Evolutionary conservation across 1,140 invertebrate species (phyloP), one percentile per base, ranked within the genome.

Genomic region (Aleiodes sp.): DNA sequence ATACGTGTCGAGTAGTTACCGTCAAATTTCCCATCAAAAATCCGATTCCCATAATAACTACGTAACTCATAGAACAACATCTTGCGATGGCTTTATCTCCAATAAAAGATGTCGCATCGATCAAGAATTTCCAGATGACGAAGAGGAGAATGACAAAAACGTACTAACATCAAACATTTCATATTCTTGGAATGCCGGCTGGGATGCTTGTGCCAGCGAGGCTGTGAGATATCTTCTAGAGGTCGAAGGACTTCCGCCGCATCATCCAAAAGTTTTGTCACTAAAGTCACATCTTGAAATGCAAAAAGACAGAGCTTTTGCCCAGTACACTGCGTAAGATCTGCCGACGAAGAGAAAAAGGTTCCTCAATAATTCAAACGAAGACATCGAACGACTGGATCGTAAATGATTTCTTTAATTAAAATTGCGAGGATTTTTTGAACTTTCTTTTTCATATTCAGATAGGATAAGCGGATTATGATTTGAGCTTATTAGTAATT

Each of bases 261-360:
- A 82, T 69, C 82, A 86, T 77, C 83, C 84, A 6, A 83, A 82
- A 1, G 79, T 86, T 39, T 19, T 84, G 1, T 82, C 81, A 2
- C 80, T 86, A 75, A 84, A 82, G 64, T 79, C 70, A 65, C 81
- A 86, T 61, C 74, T 86, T 31, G 75, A 82, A 4, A 60, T 76
- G n/a, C 84, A 84, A 43, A 81, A 78, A 66, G 77, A 79, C 59
- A 76, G 78, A 12, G 41, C 76, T 33, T 75, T 79, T 21, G 65
- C 69, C 24, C 75, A 73, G 46, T 76, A 73, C 60, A 64, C 70
- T 12, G 43, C 43, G 12, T 80, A 78, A 74, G 70, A 33, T 33
- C 4, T 33, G 9, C 4, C 4, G 9, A 33, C 4, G 9, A 33
- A 33, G 29, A 19, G n/a, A 21, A 37, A 0, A 31, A 62, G 43